Conservation (phyloP, 2,113 vertebrate species). For the Mesocricetus auratus region DNA sequence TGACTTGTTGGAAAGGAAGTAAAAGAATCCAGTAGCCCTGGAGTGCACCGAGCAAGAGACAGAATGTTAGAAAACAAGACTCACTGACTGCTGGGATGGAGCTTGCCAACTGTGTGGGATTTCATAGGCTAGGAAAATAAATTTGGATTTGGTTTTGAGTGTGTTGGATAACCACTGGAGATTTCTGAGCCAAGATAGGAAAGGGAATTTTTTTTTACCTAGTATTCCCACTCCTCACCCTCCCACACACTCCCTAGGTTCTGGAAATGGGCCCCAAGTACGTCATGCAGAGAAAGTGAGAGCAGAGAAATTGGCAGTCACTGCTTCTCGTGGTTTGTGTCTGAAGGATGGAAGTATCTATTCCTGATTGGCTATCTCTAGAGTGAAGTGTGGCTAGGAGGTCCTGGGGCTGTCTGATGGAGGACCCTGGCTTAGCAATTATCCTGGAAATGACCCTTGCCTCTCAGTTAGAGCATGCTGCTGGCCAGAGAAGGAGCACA, state of each 20-base stretch:
- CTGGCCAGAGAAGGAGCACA: background rate
- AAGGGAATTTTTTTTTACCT: background rate
- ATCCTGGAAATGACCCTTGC: background rate
- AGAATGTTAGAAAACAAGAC: background rate
- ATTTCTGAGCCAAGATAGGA: background rate
- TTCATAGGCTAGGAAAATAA: background rate
- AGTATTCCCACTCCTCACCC: background rate
- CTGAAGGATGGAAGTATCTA: background rate
- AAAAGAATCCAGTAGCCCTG: background rate
- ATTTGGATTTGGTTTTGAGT: background rate
- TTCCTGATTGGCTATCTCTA: background rate
- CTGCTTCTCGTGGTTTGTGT: background rate
- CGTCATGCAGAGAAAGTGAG: background rate
- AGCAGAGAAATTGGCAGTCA: background rate
- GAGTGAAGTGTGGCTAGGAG: background rate
- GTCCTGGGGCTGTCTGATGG: background rate
- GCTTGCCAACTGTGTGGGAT: background rate
- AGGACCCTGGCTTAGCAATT: background rate
- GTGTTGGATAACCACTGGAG: background rate
- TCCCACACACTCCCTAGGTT: background rate
- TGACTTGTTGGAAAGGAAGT: background rate
- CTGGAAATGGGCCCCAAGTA: background rate
- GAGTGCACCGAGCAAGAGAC: background rate
- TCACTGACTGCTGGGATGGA: too few relatives aligned
- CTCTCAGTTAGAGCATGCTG: background rate